Conservation (phyloP, 1,140 invertebrate species). For the Zaprionus ornatus region DNA sequence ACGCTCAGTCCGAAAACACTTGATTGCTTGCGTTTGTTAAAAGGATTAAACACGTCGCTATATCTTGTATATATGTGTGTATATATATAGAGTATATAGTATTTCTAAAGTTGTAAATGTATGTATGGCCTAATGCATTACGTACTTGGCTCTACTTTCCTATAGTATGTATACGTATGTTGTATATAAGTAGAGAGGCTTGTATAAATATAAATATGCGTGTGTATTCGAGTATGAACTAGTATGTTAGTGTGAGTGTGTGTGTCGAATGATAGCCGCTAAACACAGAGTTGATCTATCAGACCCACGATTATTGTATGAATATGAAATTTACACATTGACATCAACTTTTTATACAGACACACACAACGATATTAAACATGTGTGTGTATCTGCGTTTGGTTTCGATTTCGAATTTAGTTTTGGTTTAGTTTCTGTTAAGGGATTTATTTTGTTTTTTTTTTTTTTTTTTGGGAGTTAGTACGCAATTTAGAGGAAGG, state of each 20-base stretch:
- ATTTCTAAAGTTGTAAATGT: conserved; percentile 50
- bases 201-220: conserved; percentile 75
- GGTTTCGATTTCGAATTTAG: conserved; percentile 7
- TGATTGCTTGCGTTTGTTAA: conserved; percentile 63
- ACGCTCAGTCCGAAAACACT: conserved; percentile 55
- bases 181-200: conserved; percentile 53
- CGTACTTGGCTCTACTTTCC: conserved; percentile 35
- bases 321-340: conserved; percentile 66
- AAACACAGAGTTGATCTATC: conserved; percentile 29
- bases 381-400: conserved; percentile 17
- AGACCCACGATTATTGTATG: conserved; percentile 58
- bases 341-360: conserved; percentile 53
- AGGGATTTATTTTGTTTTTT: conserved; percentile 33
- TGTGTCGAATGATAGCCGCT: conserved; percentile 10
- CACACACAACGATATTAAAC: conserved; percentile 22
- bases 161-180: conserved; percentile 16
- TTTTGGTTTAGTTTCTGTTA: conserved; percentile 6
- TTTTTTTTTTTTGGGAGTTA: conserved; percentile 37
- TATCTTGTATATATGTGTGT: conserved; percentile 41
- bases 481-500: conserved; percentile 92
- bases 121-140: conserved; percentile 69
- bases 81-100: conserved; percentile 47
- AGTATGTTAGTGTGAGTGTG: conserved; percentile 24
- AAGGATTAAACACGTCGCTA: conserved; percentile 61
- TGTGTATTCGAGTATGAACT: conserved; percentile 37